Conservation (phyloP, 2,797 vertebrate species). For the Enteromius viviparus region DNA sequence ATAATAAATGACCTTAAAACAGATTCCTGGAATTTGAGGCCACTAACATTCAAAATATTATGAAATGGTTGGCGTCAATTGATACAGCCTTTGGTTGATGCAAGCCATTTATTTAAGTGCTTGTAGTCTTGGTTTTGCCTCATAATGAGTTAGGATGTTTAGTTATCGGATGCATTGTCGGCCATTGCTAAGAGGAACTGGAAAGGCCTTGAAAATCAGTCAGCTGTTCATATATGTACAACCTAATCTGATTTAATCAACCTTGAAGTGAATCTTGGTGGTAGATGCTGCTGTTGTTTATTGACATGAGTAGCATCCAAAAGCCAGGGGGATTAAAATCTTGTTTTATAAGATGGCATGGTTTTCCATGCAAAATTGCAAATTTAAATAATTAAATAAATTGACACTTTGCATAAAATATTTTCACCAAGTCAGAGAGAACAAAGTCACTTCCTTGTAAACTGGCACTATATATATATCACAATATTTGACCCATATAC, state of each 20-base stretch:
- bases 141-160: background rate
- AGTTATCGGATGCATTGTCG: background rate
- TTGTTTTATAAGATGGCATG: background rate
- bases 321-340: background rate
- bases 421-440: background rate
- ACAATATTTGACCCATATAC: too few relatives aligned
- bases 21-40: background rate
- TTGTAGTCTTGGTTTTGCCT: background rate
- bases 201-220: background rate
- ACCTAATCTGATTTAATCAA: slow-evolving; percentile 29
- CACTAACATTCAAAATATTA: background rate
- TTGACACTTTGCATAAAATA: background rate
- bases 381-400: background rate
- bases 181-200: background rate
- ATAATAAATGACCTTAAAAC: background rate
- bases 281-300: background rate
- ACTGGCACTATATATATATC: too few relatives aligned
- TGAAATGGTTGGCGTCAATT: background rate
- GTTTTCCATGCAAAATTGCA: background rate
- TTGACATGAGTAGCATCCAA: background rate
- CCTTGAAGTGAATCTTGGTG: background rate
- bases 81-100: background rate
- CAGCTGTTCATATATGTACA: background rate
- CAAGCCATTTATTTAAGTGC: background rate
- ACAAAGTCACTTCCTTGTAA: too few relatives aligned